These are phyloP conservation scores for Nylanderia fulva DNA, from an alignment of 1,140 invertebrate genomes.

Conservation along the genomic window DNA sequence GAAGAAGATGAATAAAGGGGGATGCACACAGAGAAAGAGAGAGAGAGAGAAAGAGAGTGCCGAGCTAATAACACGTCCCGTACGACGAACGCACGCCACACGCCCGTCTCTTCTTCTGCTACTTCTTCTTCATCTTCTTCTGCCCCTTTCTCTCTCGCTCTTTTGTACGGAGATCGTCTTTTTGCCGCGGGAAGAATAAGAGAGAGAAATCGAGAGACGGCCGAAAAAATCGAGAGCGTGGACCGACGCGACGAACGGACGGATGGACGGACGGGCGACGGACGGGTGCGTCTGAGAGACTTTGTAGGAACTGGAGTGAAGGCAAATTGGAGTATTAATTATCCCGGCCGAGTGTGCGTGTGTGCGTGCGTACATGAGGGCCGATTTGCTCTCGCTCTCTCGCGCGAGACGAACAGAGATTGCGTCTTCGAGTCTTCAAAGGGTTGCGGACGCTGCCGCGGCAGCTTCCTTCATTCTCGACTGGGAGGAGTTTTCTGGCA, in stretches of 20 bases:
- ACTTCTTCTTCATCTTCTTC: slow-evolving; percentile 32
- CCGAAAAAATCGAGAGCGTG: slow-evolving; percentile 37
- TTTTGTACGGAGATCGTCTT: slow-evolving; percentile 24
- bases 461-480: slow-evolving; percentile 11
- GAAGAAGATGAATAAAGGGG: slow-evolving; percentile 66
- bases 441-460: slow-evolving; percentile 35
- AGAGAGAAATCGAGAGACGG: slow-evolving; percentile 43
- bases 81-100: slow-evolving; percentile 77
- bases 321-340: slow-evolving; percentile 63
- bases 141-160: slow-evolving; percentile 50
- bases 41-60: slow-evolving; percentile 65
- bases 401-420: slow-evolving; percentile 55
- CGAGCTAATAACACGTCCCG: slow-evolving; percentile 77
- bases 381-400: slow-evolving; percentile 48
- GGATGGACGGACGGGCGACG: slow-evolving; percentile 41
- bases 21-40: slow-evolving; percentile 48
- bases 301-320: slow-evolving; percentile 60
- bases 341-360: slow-evolving; percentile 34
- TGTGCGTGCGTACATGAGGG: slow-evolving; percentile 18
- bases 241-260: slow-evolving; percentile 22
- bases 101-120: slow-evolving; percentile 69
- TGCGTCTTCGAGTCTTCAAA: slow-evolving; percentile 57
- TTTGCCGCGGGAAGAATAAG: slow-evolving; percentile 25
- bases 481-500: slow-evolving; percentile 51
- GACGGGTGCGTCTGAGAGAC: slow-evolving; percentile 36